Conservation (phyloP, 2,113 vertebrate species). For the Lipotes vexillifer region DNA sequence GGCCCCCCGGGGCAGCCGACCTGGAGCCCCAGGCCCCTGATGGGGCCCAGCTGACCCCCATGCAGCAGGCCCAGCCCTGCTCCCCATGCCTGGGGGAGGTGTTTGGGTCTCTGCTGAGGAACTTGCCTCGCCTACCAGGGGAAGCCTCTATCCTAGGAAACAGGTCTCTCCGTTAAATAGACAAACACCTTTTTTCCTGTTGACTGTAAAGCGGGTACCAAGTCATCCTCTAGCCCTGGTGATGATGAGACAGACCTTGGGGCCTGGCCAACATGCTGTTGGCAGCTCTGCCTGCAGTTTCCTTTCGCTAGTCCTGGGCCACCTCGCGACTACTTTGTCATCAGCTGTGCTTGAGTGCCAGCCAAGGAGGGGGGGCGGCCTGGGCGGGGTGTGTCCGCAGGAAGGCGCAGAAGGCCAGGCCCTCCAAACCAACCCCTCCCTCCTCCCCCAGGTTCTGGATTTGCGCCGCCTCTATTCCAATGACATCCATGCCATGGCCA, state of each 20-base stretch:
- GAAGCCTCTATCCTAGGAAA: background rate
- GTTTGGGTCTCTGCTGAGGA: background rate
- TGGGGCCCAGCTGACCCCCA: accelerated
- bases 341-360: background rate
- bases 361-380: accelerated
- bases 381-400: accelerated
- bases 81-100: background rate
- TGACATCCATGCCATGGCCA: constrained; percentile 95
- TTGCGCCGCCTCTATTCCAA: constrained; percentile 93
- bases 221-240: background rate
- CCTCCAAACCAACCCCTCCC: accelerated
- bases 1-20: background rate
- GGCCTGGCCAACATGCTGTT: accelerated
- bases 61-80: background rate
- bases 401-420: background rate
- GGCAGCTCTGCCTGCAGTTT: background rate
- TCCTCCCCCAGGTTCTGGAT: constrained; percentile 85
- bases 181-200: background rate
- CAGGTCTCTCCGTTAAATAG: background rate
- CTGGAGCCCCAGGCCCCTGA: background rate
- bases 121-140: background rate
- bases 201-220: background rate
- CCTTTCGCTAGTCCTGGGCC: background rate
- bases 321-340: background rate
- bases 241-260: background rate